Percentiles rank a stretch among this genome's conserved stretches.
phyloP scores from a whole-genome alignment of 1,140 invertebrate genomes.

The Campodea augens region DNA sequence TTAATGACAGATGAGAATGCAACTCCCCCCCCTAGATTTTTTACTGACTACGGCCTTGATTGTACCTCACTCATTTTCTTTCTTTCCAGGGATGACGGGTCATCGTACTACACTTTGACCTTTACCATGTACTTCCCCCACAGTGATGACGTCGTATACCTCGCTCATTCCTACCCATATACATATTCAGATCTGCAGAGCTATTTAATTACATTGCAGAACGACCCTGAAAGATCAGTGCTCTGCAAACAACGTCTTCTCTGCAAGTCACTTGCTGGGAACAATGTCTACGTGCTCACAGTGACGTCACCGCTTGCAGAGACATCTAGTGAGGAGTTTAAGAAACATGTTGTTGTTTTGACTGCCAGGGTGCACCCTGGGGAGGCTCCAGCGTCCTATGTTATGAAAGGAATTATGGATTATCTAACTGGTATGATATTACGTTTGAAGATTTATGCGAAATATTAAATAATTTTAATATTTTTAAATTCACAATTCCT shows the following conservation, averaged over 20 bases:
- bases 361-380: slow-evolving; percentile 91
- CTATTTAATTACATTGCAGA: slow-evolving; percentile 30
- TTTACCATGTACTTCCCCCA: slow-evolving; percentile 86
- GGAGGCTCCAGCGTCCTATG: slow-evolving; percentile 85
- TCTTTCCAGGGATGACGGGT: no score
- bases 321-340: no score
- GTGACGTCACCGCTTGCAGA: slow-evolving; percentile 36
- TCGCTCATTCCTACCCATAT: slow-evolving; percentile 94
- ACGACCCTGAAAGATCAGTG: slow-evolving; percentile 58
- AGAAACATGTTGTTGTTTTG: slow-evolving; percentile 47
- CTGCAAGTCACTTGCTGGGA: slow-evolving; percentile 70
- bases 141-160: slow-evolving; percentile 73
- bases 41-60: no score
- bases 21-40: no score
- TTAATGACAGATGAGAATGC: no score
- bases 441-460: no score
- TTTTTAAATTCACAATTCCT: no score
- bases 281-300: slow-evolving; percentile 80
- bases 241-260: slow-evolving; percentile 58
- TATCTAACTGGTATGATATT: no score
- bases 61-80: no score
- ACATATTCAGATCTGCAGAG: slow-evolving; percentile 70
- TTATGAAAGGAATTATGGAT: slow-evolving; percentile 89
- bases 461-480: no score
- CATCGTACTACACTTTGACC: slow-evolving; percentile 76